Percentiles rank a stretch among this genome's conserved stretches.
phyloP scores from a whole-genome alignment of 2,797 vertebrate genomes.

The Thaleichthys pacificus region DNA sequence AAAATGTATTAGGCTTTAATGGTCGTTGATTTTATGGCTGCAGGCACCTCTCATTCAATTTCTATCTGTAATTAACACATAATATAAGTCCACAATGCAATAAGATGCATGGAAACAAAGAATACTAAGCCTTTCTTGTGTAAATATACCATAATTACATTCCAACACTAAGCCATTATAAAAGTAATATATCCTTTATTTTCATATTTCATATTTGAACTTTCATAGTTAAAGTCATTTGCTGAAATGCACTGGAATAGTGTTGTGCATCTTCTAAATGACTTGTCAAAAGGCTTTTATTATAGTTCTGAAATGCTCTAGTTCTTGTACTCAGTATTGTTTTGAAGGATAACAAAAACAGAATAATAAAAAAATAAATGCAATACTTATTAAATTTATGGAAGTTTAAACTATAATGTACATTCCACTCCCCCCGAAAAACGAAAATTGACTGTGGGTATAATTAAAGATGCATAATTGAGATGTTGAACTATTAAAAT shows the following conservation, averaged over 20 bases:
- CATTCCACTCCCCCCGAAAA: neutral
- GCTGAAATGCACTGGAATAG: neutral
- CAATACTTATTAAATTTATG: neutral
- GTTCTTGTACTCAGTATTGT: neutral
- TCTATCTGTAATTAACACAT: conserved; percentile 55
- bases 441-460: neutral
- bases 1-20: conserved; percentile 57
- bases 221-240: conserved; percentile 2
- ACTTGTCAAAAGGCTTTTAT: neutral
- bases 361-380: neutral
- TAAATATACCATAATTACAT: conserved; percentile 59
- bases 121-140: conserved; percentile 48
- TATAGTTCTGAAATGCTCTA: neutral
- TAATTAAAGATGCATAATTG: conserved; percentile 19
- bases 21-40: conserved; percentile 50
- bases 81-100: conserved; percentile 50
- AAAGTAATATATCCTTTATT: conserved; percentile 19
- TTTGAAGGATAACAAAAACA: neutral
- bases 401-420: neutral
- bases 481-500: conserved; percentile 25
- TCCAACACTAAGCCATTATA: conserved; percentile 29
- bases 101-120: conserved; percentile 47
- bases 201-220: conserved; percentile 25
- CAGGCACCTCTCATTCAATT: conserved; percentile 49
- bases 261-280: neutral